Base-by-base conservation (phyloP, 2,888 invertebrate species). In the Microplitis deprimator region DNA sequence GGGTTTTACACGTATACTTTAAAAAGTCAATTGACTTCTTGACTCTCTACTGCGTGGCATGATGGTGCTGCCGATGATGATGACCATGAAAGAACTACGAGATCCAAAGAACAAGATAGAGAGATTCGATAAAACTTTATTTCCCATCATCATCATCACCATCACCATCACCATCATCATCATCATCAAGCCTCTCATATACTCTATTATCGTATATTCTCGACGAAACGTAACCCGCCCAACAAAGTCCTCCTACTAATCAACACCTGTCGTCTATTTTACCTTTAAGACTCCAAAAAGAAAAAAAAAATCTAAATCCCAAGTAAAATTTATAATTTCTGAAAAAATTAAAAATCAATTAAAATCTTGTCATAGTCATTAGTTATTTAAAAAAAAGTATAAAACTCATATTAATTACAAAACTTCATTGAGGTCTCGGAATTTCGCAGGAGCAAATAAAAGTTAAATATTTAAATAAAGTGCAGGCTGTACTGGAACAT, bases 231-330 rank as follows among this genome's bases (percentile, higher is more conserved):
- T 76, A 78, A 79, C 82, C 80, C 80, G 71, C 74, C 74, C 79
- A 79, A 40, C 13, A 72, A 78, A 62, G 20, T 72, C 79, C 81
- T 76, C 82, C 81, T 79, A 82, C 82, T 81, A 82, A 82, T 82
- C 81, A 82, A 82, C 82, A 82, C 82, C 82, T 82, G 81, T 82
- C 82, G 77, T 78, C 79, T 81, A 80, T 80, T 79, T 78, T 79
- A 75, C 75, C 73, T 74, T 59, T 16, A 65, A 60, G 20, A 29
- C 29, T 70, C 16, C 29, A 70, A 68, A 16, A 0, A 16, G 8
- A 16, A 6, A 68, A 68, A 41, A 17, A 16, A 40, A 7, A 41
- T 40, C 17, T 16, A 8, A 1, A 68, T 10, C 40, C 1, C 20
- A n/a, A 67, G 5, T 38, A 13, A 3, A 38, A 38, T 10, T 6